Evolutionary conservation across 1,140 invertebrate species (phyloP).

Genomic region (Rhynchophorus ferrugineus): DNA sequence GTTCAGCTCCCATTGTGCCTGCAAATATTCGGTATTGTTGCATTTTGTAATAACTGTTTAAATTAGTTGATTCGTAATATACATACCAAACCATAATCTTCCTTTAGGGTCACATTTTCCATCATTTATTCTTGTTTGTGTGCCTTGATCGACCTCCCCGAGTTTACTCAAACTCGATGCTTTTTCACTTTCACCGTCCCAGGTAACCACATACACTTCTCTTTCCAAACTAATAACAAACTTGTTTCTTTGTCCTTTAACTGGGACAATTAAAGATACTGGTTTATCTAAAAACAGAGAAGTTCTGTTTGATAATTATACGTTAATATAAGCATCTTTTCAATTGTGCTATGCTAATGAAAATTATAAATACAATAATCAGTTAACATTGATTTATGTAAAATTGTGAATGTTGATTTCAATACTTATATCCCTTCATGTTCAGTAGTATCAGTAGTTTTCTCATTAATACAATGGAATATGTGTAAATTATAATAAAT

Average conservation of each 20-base stretch:
- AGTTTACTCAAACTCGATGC: slow-evolving; percentile 27
- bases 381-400: too few species aligned
- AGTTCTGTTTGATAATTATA: too few species aligned
- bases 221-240: slow-evolving; percentile 56
- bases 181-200: slow-evolving; percentile 47
- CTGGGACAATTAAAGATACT: slow-evolving; percentile 53
- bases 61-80: slow-evolving; percentile 11
- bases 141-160: slow-evolving; percentile 22
- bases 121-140: slow-evolving; percentile 68
- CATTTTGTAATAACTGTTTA: not conserved
- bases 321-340: too few species aligned
- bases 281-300: slow-evolving; percentile 24
- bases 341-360: too few species aligned
- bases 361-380: too few species aligned
- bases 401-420: too few species aligned
- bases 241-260: slow-evolving; percentile 50
- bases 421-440: too few species aligned
- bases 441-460: too few species aligned
- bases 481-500: too few species aligned
- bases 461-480: too few species aligned
- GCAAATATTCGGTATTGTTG: not conserved
- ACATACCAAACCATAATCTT: slow-evolving; percentile 53
- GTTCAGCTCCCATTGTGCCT: slow-evolving; percentile 32
- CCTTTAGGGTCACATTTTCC: slow-evolving; percentile 75
- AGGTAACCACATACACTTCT: slow-evolving; percentile 54